A percentile compares a stretch with the other conserved stretches of the same genome.
Evolutionary conservation across 1,140 invertebrate genomes (phyloP).

Genomic region (Brachystomella parvula): DNA sequence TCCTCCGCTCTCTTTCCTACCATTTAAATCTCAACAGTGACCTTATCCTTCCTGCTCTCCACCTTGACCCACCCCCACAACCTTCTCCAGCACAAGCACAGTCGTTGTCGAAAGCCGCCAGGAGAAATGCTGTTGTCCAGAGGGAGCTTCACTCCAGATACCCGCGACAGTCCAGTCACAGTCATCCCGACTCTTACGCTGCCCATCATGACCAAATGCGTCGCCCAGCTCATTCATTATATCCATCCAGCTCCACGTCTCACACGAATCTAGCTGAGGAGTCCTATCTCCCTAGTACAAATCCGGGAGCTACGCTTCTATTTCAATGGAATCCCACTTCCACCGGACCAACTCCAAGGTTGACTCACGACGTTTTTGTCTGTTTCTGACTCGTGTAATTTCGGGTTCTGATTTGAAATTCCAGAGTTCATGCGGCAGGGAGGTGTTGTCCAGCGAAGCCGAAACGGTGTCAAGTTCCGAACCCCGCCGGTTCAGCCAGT

Average conservation of each 20-base stretch:
- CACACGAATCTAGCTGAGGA: background rate
- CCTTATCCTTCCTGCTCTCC: background rate
- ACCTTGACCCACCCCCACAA: background rate
- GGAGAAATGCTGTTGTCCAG: slow-evolving; percentile 1
- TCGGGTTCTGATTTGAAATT: too few relatives aligned
- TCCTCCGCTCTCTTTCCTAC: background rate
- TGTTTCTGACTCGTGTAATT: background rate
- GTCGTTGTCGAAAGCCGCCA: background rate
- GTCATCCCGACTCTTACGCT: background rate
- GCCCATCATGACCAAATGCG: background rate
- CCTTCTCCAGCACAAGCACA: background rate
- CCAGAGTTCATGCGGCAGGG: background rate
- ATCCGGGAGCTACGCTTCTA: background rate
- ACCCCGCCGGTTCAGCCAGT: background rate
- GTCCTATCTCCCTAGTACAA: background rate
- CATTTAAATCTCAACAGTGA: background rate
- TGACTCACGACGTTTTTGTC: background rate
- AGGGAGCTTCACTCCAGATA: background rate
- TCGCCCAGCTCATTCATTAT: background rate
- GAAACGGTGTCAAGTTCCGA: background rate
- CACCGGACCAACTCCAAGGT: background rate
- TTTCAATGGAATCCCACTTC: background rate
- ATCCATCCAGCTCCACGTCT: background rate
- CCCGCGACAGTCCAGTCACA: background rate
- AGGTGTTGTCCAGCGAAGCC: background rate